Conservation (phyloP, 37 sponge, comb jelly and placozoan species). For the Crambe crambe region DNA sequence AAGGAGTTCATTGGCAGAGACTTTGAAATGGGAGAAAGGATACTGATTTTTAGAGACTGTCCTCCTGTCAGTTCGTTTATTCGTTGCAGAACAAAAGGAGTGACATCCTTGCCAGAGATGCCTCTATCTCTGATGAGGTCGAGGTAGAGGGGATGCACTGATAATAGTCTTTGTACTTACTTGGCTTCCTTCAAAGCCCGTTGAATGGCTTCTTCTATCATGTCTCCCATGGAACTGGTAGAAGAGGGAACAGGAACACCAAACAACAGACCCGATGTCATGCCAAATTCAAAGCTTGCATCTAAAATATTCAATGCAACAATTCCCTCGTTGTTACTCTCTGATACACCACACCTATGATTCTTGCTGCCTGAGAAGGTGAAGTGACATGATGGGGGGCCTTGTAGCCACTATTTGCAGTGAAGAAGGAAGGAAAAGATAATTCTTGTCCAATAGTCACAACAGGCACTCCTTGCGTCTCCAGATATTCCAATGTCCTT, state of each 20-base stretch:
- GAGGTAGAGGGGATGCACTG: neutral
- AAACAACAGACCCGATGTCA: slow-evolving; percentile 80
- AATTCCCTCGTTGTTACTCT: neutral
- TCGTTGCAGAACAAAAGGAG: slow-evolving; percentile 85
- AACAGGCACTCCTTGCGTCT: slow-evolving; percentile 90
- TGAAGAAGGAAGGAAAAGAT: slow-evolving; percentile 93
- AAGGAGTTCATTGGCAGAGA: too few species aligned
- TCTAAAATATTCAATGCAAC: slow-evolving; percentile 27
- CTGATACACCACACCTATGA: slow-evolving; percentile 33
- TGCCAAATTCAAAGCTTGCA: slow-evolving; percentile 29
- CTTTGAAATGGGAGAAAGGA: slow-evolving; percentile 7
- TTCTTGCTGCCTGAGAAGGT: slow-evolving; percentile 46
- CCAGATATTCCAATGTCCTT: slow-evolving; percentile 91
- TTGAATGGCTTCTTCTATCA: slow-evolving; percentile 76
- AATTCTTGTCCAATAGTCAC: slow-evolving; percentile 37
- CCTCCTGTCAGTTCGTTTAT: slow-evolving; percentile 84
- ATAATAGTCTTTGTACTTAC: slow-evolving; percentile 15
- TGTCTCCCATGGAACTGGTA: slow-evolving; percentile 45
- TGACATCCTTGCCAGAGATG: slow-evolving; percentile 73
- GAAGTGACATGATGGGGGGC: slow-evolving; percentile 38
- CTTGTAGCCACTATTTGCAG: slow-evolving; percentile 79
- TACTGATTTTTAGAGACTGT: slow-evolving; percentile 86
- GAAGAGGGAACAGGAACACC: slow-evolving; percentile 86
- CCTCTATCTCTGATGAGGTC: slow-evolving; percentile 10
- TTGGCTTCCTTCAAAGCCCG: slow-evolving; percentile 71